These are phyloP conservation scores for Octomys mimax DNA, from an alignment of 2,797 vertebrate genomes.

Conservation along the genomic window DNA sequence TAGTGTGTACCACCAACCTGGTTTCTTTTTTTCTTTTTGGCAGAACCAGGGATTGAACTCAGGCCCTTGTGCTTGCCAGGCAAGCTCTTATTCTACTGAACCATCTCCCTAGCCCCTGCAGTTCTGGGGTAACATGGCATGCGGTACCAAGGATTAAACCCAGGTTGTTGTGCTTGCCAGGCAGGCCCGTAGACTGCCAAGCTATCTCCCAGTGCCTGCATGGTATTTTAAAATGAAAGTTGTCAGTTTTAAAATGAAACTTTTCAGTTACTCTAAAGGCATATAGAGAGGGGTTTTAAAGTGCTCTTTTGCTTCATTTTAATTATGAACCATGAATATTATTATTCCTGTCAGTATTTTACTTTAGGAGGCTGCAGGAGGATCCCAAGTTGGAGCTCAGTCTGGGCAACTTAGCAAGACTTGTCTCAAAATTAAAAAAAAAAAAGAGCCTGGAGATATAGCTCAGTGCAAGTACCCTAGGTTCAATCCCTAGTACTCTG, in stretches of 20 bases:
- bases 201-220: too few species aligned
- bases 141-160: too few species aligned
- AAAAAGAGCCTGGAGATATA: not conserved
- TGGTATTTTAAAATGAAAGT: too few species aligned
- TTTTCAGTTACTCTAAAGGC: constrained; percentile 63
- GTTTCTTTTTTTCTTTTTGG: too few species aligned
- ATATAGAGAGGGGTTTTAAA: not conserved
- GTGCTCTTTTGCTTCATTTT: constrained; percentile 33
- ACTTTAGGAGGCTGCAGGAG: not conserved
- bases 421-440: not conserved
- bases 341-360: constrained; percentile 50
- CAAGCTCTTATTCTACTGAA: too few species aligned
- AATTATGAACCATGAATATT: constrained; percentile 27
- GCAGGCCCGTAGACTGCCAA: too few species aligned
- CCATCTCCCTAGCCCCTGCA: too few species aligned
- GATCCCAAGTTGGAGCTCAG: not conserved
- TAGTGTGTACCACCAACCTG: too few species aligned
- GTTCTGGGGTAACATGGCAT: too few species aligned
- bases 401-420: not conserved
- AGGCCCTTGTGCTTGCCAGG: too few species aligned
- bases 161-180: too few species aligned
- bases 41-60: too few species aligned
- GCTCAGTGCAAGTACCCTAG: not conserved
- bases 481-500: not conserved
- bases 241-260: constrained; percentile 10